Conservation (phyloP, 2,797 vertebrate genomes). For the Microctenopoma stevenorrisi region DNA sequence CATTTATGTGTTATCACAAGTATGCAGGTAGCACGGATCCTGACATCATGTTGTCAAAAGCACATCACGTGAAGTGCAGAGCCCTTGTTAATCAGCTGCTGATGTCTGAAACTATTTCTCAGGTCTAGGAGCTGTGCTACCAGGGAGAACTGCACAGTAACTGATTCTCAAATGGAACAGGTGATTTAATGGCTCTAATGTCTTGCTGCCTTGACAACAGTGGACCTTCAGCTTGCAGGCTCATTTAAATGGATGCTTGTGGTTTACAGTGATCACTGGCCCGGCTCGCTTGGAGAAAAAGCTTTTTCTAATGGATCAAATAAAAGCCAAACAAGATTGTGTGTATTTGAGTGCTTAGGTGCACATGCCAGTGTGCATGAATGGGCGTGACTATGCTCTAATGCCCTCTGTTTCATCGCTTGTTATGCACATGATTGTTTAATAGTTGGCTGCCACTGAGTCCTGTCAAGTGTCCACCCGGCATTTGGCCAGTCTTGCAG, state of each 20-base stretch:
- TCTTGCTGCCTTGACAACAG: conserved; percentile 87
- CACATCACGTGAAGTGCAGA: conserved; percentile 2
- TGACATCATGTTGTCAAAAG: conserved; percentile 30
- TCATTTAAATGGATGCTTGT: conserved; percentile 86
- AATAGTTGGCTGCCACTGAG: conserved; percentile 40
- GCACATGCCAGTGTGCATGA: neutral
- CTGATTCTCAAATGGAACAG: conserved; percentile 98
- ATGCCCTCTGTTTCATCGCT: conserved; percentile 38
- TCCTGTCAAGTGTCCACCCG: conserved; percentile 42
- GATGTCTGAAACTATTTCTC: conserved; percentile 85
- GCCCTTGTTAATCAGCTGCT: conserved; percentile 74
- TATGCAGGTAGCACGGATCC: conserved; percentile 20
- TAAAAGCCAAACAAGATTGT: conserved; percentile 56
- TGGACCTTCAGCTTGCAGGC: conserved; percentile 84
- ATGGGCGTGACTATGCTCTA: conserved; percentile 27
- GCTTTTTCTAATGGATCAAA: conserved; percentile 66
- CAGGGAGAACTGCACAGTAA: conserved; percentile 88
- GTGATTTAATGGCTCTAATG: conserved; percentile 89
- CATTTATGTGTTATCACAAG: neutral
- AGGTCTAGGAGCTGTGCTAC: conserved; percentile 83
- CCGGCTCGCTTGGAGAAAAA: conserved; percentile 51
- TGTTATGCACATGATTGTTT: conserved; percentile 40
- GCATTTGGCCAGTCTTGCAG: conserved; percentile 45
- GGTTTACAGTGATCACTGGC: conserved; percentile 72
- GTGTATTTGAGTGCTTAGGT: conserved; percentile 34